These are phyloP conservation scores for Thunnus thynnus DNA, from an alignment of 2,113 vertebrate species.

Conservation along the genomic window DNA sequence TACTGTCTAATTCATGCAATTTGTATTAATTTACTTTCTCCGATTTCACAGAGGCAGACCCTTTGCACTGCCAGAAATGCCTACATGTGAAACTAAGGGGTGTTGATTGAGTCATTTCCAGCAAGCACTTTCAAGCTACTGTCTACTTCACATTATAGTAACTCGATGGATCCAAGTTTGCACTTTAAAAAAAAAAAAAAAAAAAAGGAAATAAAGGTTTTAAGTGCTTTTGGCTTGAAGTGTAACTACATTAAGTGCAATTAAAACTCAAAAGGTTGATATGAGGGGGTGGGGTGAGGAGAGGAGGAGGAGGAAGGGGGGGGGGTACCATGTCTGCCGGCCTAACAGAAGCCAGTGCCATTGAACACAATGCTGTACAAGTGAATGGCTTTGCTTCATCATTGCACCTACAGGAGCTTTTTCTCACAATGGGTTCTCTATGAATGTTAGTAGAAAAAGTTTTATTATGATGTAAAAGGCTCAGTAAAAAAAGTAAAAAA, in stretches of 20 bases:
- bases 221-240: conserved; percentile 87
- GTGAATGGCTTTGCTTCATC: conserved; percentile 78
- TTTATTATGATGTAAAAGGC: conserved; percentile 83
- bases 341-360: conserved; percentile 67
- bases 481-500: conserved; percentile 77
- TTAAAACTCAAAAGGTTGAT: conserved; percentile 77
- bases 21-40: conserved; percentile 75
- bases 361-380: conserved; percentile 65
- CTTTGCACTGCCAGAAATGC: conserved; percentile 56
- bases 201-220: conserved; percentile 56
- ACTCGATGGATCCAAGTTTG: conserved; percentile 58
- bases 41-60: conserved; percentile 77
- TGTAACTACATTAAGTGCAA: conserved; percentile 85
- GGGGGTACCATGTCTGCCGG: conserved; percentile 79
- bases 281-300: background rate
- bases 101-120: conserved; percentile 61
- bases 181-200: conserved; percentile 50
- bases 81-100: conserved; percentile 54
- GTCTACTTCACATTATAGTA: conserved; percentile 45
- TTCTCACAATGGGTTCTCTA: conserved; percentile 64
- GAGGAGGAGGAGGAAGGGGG: background rate
- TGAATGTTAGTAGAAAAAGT: conserved; percentile 84
- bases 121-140: conserved; percentile 32
- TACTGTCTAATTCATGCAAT: conserved; percentile 79
- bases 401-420: conserved; percentile 80